Percentiles rank a stretch among this genome's conserved stretches.
Evolutionary conservation across 2,888 invertebrate genomes (phyloP).

Genomic region (Heliconius ismenius): DNA sequence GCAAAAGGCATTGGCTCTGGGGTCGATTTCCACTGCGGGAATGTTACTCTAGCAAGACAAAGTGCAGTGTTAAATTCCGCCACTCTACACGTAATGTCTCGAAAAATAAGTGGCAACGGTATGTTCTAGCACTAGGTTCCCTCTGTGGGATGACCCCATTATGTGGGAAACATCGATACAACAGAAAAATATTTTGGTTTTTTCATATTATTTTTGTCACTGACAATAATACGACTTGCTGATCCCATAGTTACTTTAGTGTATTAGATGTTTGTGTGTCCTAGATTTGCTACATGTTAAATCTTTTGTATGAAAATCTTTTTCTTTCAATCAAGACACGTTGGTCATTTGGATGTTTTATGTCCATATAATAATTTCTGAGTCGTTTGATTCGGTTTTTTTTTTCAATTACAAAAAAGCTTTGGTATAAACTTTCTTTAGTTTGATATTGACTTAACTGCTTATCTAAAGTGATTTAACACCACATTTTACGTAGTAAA

Average conservation of each 20-base stretch:
- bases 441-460: no score
- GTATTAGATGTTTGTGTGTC: constrained; percentile 9
- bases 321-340: constrained; percentile 5
- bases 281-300: background rate
- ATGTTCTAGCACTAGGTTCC: background rate
- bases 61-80: no score
- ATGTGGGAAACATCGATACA: no score
- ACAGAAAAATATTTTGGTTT: background rate
- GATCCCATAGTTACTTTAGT: background rate
- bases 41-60: background rate
- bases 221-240: background rate
- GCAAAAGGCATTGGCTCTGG: background rate
- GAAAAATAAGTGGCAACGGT: background rate
- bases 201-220: constrained; percentile 8
- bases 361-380: background rate
- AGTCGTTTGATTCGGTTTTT: no score
- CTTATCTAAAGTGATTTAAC: no score
- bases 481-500: background rate
- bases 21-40: no score
- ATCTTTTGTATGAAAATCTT: background rate
- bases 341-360: background rate
- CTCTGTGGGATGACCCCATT: background rate
- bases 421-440: background rate
- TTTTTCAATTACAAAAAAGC: background rate
- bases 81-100: background rate